A percentile compares a stretch with the other conserved stretches of the same genome.
Evolutionary conservation across 2,888 invertebrate genomes (phyloP).

Genomic region (Drosophila paramelanica): DNA sequence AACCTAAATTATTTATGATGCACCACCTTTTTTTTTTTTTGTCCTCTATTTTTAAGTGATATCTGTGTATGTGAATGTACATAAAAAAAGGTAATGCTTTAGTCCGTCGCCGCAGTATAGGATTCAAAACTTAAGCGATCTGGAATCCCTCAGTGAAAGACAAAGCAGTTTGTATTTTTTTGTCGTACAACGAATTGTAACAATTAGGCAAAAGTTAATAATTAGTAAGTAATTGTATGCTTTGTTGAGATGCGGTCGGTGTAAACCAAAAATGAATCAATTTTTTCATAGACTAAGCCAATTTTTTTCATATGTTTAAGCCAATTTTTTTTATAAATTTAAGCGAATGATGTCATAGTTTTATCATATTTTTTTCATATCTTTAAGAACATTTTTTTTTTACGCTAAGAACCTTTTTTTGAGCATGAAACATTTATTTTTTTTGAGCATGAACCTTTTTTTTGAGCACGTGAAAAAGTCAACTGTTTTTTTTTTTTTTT

Average conservation of each 20-base stretch:
- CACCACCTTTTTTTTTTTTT: background rate
- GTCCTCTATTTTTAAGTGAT: constrained; percentile 19
- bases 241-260: constrained; percentile 36
- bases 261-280: constrained; percentile 40
- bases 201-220: background rate
- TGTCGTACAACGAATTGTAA: constrained; percentile 47
- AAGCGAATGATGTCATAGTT: constrained; percentile 30
- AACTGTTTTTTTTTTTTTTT: constrained; percentile 30
- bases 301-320: constrained; percentile 40
- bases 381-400: constrained; percentile 37
- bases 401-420: constrained; percentile 49
- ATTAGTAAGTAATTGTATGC: background rate
- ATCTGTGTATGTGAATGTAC: constrained; percentile 26
- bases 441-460: constrained; percentile 65
- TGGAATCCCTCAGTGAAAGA: background rate
- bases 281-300: constrained; percentile 32
- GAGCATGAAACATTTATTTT: constrained; percentile 63
- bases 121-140: background rate
- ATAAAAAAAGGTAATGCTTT: constrained; percentile 18
- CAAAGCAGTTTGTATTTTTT: constrained; percentile 26
- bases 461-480: constrained; percentile 51
- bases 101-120: constrained; percentile 27
- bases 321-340: constrained; percentile 39
- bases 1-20: constrained; percentile 24
- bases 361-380: constrained; percentile 29